A percentile compares a stretch with the other conserved stretches of the same genome.
Evolutionary conservation across 1,140 invertebrate genomes (phyloP).

Genomic region (Leptinotarsa texana): DNA sequence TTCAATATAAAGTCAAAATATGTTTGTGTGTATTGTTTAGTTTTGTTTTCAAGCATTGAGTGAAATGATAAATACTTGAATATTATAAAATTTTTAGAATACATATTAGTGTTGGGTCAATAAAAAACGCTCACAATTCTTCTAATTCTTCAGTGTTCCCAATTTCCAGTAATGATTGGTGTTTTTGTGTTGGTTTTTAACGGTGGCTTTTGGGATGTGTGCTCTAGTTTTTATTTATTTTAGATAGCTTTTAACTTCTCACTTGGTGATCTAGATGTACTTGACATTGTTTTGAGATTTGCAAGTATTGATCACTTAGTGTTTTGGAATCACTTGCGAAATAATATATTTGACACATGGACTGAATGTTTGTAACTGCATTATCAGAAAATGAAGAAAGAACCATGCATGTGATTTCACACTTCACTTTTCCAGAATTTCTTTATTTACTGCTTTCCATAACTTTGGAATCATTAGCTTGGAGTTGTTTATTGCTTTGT

Average conservation of each 20-base stretch:
- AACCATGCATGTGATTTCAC: slow-evolving; percentile 25
- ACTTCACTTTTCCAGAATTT: slow-evolving; percentile 15
- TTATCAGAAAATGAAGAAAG: slow-evolving; percentile 13
- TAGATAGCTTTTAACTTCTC: slow-evolving; percentile 25
- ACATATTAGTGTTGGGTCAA: not conserved
- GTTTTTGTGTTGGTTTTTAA: slow-evolving; percentile 44
- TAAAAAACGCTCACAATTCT: not conserved
- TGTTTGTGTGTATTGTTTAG: too few relatives aligned
- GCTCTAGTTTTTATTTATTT: slow-evolving; percentile 38
- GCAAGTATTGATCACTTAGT: slow-evolving; percentile 7
- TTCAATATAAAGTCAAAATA: too few relatives aligned
- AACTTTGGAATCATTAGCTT: slow-evolving; percentile 19
- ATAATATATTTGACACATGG: slow-evolving; percentile 13
- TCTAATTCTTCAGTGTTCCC: slow-evolving; percentile 6
- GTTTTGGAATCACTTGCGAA: slow-evolving; percentile 7
- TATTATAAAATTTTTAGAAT: too few relatives aligned
- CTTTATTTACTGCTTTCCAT: slow-evolving; percentile 20
- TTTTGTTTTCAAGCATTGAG: too few relatives aligned
- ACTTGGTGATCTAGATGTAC: not conserved
- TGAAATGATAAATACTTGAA: too few relatives aligned
- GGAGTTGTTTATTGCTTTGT: slow-evolving; percentile 26
- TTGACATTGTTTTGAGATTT: not conserved
- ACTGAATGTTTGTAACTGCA: slow-evolving; percentile 22
- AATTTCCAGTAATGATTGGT: slow-evolving; percentile 41
- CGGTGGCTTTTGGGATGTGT: slow-evolving; percentile 48